Evolutionary conservation across 2,797 vertebrate species (phyloP), one percentile per base, ranked within the genome.

Genomic region (Mormyrops boulengeri): DNA sequence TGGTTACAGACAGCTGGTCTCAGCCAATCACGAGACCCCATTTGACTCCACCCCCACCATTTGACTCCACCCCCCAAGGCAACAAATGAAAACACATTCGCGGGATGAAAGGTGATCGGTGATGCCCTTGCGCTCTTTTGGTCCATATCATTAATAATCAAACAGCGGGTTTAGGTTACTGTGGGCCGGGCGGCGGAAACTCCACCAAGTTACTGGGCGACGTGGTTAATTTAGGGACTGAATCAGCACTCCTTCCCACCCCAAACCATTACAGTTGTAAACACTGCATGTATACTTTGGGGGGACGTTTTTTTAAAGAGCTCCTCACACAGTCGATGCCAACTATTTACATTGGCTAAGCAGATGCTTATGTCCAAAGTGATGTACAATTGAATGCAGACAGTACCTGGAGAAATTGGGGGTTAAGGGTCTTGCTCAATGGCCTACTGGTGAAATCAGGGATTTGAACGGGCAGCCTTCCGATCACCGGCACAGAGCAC

Each of bases 1-100:
- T 91, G 88, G 22, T 89, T 14, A 90, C 82, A 89, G 3, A 89
- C 12, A 90, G 26, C 87, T n/a, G 41, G 12, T 14, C 53, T 60
- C 52, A 55, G 50, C 85, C 85, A 87, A 57, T 57, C 34, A 57
- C 1, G 0, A 2, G 14, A 9, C 47, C 82, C 82, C n/a, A 9
- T 9, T 9, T 85, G 47, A 17, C 44, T 2, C 41, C 17, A 3
- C 82, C 41, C 38, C 41, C 22, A 30, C 0, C 17, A 49, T 11
- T n/a, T 38, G 53, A 19, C 85, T 3, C 4, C 52, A 30, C 82
- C 85, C 53, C 52, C 34, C 30, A 34, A 19, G 6, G 19, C 22
- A 2, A 30, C 50, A 11, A 17, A 17, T 14, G 5, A 30, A 34
- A 87, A 55, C 12, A 62, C 8, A 6, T 44, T 69, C 14, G 3